phyloP scores from a whole-genome alignment of 2,797 vertebrate species.

The Phrynocephalus guinanensis region DNA sequence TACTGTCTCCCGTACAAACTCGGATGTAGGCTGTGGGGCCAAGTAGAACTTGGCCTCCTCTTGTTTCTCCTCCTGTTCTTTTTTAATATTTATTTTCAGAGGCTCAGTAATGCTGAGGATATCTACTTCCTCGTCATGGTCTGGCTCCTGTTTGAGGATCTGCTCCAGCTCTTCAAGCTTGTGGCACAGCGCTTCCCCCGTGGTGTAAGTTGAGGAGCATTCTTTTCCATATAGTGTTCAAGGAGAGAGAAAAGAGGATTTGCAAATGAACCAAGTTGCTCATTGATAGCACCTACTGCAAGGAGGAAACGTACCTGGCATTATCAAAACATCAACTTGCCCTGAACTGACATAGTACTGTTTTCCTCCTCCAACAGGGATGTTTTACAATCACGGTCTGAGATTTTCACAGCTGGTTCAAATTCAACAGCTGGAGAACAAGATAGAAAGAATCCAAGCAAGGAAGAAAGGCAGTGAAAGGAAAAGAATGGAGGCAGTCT shows the following conservation, averaged over 20 bases:
- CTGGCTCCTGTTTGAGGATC: constrained; percentile 91
- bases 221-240: constrained; percentile 77
- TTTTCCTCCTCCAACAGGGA: no score
- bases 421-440: neutral
- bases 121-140: constrained; percentile 91
- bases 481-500: neutral
- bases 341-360: neutral
- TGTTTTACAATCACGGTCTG: neutral
- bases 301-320: neutral
- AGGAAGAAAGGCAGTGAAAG: neutral
- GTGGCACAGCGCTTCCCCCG: constrained; percentile 86
- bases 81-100: constrained; percentile 87
- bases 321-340: neutral
- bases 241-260: constrained; percentile 49
- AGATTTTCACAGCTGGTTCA: neutral
- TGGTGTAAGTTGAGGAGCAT: constrained; percentile 88
- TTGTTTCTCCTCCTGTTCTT: constrained; percentile 90
- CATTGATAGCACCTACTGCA: constrained; percentile 20
- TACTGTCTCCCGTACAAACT: constrained; percentile 88
- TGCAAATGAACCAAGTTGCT: constrained; percentile 59
- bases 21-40: constrained; percentile 83
- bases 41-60: constrained; percentile 90
- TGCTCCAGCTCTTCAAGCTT: constrained; percentile 93
- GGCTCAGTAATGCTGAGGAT: constrained; percentile 84
- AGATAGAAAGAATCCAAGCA: neutral